These are phyloP conservation scores for Mya arenaria DNA, from an alignment of 1,140 invertebrate genomes.

Conservation along the genomic window DNA sequence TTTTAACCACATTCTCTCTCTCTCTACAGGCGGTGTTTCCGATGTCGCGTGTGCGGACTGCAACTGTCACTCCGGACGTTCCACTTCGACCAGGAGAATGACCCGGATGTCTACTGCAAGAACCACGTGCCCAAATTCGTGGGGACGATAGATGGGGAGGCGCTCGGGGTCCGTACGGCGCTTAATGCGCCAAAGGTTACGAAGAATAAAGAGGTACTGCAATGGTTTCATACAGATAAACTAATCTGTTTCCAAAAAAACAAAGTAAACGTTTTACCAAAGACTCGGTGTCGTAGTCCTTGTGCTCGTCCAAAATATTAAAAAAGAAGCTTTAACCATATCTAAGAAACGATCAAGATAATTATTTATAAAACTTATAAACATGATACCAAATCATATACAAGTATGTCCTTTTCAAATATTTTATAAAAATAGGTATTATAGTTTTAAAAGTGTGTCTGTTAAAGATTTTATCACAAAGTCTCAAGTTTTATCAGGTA, in stretches of 20 bases:
- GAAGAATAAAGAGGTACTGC: constrained; percentile 71
- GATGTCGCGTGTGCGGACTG: constrained; percentile 74
- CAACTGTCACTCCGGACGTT: constrained; percentile 76
- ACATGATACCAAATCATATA: too few species aligned
- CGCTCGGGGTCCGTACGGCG: constrained; percentile 76
- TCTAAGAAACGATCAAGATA: too few species aligned
- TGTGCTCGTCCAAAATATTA: too few species aligned
- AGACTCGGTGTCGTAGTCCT: too few species aligned
- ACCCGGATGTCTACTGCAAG: constrained; percentile 76
- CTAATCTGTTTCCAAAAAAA: background rate
- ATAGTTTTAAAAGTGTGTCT: too few species aligned
- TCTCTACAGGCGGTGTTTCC: constrained; percentile 69
- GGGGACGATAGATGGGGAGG: constrained; percentile 71
- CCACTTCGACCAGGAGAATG: constrained; percentile 73
- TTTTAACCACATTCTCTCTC: too few species aligned
- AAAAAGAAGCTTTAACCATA: too few species aligned
- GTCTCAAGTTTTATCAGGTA: too few species aligned
- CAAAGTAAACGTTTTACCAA: background rate
- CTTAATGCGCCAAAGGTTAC: constrained; percentile 72
- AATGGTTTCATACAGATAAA: background rate
- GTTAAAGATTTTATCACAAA: too few species aligned
- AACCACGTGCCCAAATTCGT: constrained; percentile 75
- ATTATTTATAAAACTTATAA: too few species aligned
- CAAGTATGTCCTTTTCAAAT: too few species aligned
- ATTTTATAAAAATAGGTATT: too few species aligned